Evolutionary conservation across 2,113 vertebrate species (phyloP).

Genomic region (Planiliza haematocheilus): DNA sequence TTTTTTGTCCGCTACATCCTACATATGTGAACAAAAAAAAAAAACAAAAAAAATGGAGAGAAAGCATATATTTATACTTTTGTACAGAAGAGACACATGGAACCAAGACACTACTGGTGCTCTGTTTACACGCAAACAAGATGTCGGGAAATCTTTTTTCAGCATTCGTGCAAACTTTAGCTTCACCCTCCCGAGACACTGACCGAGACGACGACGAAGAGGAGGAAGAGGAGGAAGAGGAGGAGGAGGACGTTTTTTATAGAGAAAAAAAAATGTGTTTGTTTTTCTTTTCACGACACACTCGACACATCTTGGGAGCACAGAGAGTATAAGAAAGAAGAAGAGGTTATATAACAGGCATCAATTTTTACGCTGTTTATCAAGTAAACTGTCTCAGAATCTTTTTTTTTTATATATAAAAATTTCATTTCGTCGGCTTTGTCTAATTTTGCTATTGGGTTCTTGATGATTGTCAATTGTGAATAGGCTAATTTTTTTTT

Average conservation of each 20-base stretch:
- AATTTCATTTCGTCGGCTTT: conserved; percentile 56
- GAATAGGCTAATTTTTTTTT: conserved; percentile 78
- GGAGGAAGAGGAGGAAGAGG: conserved; percentile 40
- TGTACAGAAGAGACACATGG: conserved; percentile 89
- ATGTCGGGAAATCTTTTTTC: conserved; percentile 77
- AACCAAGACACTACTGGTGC: conserved; percentile 92
- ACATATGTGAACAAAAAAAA: conserved; percentile 81
- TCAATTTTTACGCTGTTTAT: conserved; percentile 70
- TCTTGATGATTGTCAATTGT: conserved; percentile 82
- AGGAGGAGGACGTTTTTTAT: conserved; percentile 52
- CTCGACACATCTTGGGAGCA: conserved; percentile 76
- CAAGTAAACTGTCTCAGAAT: conserved; percentile 73
- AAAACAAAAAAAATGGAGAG: conserved; percentile 66
- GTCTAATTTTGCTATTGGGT: conserved; percentile 72
- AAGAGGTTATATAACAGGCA: conserved; percentile 71
- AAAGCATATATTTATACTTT: conserved; percentile 95
- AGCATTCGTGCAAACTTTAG: conserved; percentile 47
- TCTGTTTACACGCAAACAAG: conserved; percentile 87
- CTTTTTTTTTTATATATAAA: conserved; percentile 18
- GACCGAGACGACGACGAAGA: conserved; percentile 49
- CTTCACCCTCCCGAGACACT: conserved; percentile 39
- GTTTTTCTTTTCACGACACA: conserved; percentile 60
- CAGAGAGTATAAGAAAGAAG: conserved; percentile 76
- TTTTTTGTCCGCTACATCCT: conserved; percentile 79
- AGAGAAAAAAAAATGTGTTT: conserved; percentile 47